Evolutionary conservation across 2,113 vertebrate species (phyloP).

Genomic region (Hyperopisus bebe): DNA sequence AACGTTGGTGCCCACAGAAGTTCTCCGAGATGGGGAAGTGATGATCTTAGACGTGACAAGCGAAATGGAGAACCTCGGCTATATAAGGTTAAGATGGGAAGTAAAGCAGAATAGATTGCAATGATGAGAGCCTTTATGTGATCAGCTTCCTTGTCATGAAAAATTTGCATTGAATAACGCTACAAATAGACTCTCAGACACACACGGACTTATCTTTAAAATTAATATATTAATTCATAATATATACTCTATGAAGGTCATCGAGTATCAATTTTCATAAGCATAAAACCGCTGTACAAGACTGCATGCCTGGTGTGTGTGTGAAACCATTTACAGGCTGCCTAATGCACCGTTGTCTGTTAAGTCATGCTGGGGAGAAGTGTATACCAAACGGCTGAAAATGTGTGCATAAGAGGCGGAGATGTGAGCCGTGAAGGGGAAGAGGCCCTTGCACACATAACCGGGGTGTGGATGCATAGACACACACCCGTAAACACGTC

Average conservation of each 20-base stretch:
- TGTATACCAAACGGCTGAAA: not conserved
- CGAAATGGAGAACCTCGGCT: not conserved
- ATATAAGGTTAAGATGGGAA: slow-evolving; percentile 1
- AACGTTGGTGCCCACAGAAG: not conserved
- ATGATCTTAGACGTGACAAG: not conserved
- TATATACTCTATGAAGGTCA: not conserved
- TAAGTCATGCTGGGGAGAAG: not conserved
- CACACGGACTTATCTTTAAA: not conserved
- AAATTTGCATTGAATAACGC: not conserved
- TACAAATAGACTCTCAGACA: not conserved
- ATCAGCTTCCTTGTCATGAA: not conserved
- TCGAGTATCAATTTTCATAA: not conserved
- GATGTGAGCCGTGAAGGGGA: not conserved
- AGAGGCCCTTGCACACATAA: not conserved
- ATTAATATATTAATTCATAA: not conserved
- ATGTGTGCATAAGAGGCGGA: not conserved
- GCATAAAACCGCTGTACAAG: not conserved
- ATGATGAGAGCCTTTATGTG: not conserved
- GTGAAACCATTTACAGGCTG: not conserved
- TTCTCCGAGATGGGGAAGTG: not conserved
- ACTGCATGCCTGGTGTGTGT: not conserved
- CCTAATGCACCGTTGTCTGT: not conserved
- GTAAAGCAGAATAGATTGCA: not conserved
- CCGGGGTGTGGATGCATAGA: not conserved
- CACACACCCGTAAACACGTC: not conserved